phyloP scores from a whole-genome alignment of 2,113 vertebrate species.

The Dicrurus megarhynchus region DNA sequence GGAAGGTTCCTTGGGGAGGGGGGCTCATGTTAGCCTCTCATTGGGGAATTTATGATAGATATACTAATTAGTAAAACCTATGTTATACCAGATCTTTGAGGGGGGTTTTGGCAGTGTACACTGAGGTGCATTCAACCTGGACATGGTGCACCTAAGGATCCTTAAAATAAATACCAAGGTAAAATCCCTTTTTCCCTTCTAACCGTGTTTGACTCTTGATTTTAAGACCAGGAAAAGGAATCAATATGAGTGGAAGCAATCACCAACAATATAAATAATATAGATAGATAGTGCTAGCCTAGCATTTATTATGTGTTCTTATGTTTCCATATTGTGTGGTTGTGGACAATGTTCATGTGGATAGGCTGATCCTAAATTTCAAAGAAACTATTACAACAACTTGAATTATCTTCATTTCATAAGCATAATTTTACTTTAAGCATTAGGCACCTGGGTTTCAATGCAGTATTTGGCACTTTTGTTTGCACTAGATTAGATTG shows the following conservation, averaged over 20 bases:
- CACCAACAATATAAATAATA: not conserved
- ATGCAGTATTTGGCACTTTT: not conserved
- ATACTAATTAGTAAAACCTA: too few relatives aligned
- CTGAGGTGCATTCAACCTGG: too few relatives aligned
- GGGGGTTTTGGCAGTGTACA: too few relatives aligned
- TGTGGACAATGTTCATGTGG: not conserved
- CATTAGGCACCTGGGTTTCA: not conserved
- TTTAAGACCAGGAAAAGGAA: too few relatives aligned
- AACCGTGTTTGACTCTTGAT: too few relatives aligned
- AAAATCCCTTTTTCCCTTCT: too few relatives aligned
- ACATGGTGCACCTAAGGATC: too few relatives aligned
- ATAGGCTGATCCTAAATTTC: not conserved
- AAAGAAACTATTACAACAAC: not conserved
- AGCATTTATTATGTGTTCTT: not conserved
- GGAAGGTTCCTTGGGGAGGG: too few relatives aligned
- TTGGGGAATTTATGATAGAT: too few relatives aligned
- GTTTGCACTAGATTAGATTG: not conserved
- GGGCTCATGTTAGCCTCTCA: too few relatives aligned
- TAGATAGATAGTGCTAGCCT: not conserved
- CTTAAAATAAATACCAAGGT: too few relatives aligned
- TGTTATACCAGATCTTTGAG: too few relatives aligned
- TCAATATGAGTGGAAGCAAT: not conserved
- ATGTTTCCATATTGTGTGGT: not conserved
- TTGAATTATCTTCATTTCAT: not conserved
- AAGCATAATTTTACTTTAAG: not conserved